phyloP scores from a whole-genome alignment of 37 sponge, comb jelly and placozoan species.

The Amphimedon queenslandica region DNA sequence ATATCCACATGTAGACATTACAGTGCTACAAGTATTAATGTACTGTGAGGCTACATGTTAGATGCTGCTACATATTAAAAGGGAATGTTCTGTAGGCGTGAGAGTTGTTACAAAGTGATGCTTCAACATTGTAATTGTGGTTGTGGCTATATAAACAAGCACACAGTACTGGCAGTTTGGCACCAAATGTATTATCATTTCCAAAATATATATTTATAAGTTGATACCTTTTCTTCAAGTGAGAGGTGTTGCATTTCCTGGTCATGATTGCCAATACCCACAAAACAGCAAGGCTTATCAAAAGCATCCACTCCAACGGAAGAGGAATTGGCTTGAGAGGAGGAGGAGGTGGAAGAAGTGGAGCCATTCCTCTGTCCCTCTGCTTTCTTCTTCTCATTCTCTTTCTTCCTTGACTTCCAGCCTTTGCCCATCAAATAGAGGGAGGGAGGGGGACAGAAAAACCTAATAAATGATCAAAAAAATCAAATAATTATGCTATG shows the following conservation, averaged over 20 bases:
- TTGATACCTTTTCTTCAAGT: conserved; percentile 73
- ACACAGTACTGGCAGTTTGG: not conserved
- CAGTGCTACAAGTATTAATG: too few species aligned
- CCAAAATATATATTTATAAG: not conserved
- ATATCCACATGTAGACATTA: too few species aligned
- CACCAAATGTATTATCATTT: too few species aligned
- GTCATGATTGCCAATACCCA: conserved; percentile 78
- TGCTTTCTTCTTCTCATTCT: conserved; percentile 30
- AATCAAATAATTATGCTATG: too few species aligned
- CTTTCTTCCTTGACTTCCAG: conserved; percentile 68
- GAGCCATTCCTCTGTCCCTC: conserved; percentile 7
- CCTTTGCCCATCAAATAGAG: conserved; percentile 77
- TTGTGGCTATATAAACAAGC: not conserved
- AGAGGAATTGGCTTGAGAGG: not conserved
- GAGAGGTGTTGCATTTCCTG: conserved; percentile 87
- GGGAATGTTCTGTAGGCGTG: too few species aligned
- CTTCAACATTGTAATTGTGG: too few species aligned
- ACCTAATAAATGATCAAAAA: conserved; percentile 36
- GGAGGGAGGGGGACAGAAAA: conserved; percentile 97
- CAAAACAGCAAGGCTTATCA: conserved; percentile 65
- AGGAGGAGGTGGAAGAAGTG: not conserved
- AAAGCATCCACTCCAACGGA: not conserved
- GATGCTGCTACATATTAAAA: too few species aligned
- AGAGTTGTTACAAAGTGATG: conserved; percentile 6
- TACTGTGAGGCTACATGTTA: too few species aligned